Base-by-base conservation (phyloP, 2,113 vertebrate genomes). In the Tragelaphus imberbis region DNA sequence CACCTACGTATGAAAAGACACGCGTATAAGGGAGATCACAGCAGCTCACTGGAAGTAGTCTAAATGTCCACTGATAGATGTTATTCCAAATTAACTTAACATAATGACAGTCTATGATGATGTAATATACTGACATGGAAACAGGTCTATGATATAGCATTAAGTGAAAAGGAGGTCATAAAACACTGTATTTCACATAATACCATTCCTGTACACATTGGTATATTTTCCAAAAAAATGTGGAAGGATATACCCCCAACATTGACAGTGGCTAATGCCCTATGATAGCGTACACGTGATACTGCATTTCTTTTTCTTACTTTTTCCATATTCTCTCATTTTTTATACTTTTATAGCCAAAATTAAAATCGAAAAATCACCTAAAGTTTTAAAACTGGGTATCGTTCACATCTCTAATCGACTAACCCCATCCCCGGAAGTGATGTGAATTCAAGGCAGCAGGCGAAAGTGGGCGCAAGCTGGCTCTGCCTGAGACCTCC, bases 401-500 rank as follows among this genome's bases (percentile, higher is more conserved):
- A 14, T 1, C 44, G 53, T 30, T 58, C 12, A 16, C 5, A 13
- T 85, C 23, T 84, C 44, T 47, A 3, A 21, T 28, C 0, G 17
- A 68, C 55, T 81, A 56, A 8, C 19, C 7, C 2, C 0, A 10
- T 47, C n/a, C 7, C 71, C 3, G 5, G 71, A 1, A 16, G 51
- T 9, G 33, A 7, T 3, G 4, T 3, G 59, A 5, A 4, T 7
- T 14, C 27, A 5, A 44, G 61, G 7, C 0, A 27, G 55, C 16
- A 53, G 8, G 12, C 14, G 8, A 2, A 0, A n/a, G 51, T 0
- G 6, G 7, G n/a, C 25, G 11, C 51, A 0, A 1, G 5, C 16
- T 3, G 17, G 19, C 36, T 68, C 21, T n/a, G 49, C 27, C 14
- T 0, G 28, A 27, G 14, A 8, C 0, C 4, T 2, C 2, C 1